Base-by-base conservation (phyloP, 1,140 invertebrate genomes). In the Euwallacea fornicatus region DNA sequence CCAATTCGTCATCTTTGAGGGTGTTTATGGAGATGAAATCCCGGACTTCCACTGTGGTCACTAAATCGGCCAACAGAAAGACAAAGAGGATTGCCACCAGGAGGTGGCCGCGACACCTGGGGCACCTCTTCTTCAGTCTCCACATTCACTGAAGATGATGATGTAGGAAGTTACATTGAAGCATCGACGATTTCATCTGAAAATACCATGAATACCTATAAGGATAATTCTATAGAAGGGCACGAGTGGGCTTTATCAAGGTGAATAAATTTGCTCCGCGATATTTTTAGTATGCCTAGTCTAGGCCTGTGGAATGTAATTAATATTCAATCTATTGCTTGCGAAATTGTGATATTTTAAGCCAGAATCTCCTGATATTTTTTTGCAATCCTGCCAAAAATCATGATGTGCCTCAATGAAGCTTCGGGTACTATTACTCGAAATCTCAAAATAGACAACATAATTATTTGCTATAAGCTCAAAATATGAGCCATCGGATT, bases 1-100 rank as follows among this genome's bases (percentile, higher is more conserved):
- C 88, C 50, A 85, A 78, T 71, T 90, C 88, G 15, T 88, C 88
- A 76, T 90, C 88, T 41, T 83, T 74, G 7, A 90, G 78, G 43
- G 78, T 78, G 66, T 89, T 87, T 2, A 81, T 84, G 74, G 85
- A 83, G 60, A 88, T 79, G 77, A 88, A 89, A 79, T 89, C 85
- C 53, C 81, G 79, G 21, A 84, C 79, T 65, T 83, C 81, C 53
- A 65, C 60, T 54, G 65, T 65, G 33, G 61, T 47, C 64, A 62
- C 59, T 7, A 64, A 11, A 11, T 64, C 33, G 43, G 50, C 55
- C 63, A 72, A 21, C 53, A 64, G 9, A 54, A 50, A 46, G 11
- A 67, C 70, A 61, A 53, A 21, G 47, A 72, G 21, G 43, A 70
- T 44, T 33, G 72, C 75, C 75, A 75, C 74, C 74, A 76, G 72